Evolutionary conservation across 2,113 vertebrate genomes (phyloP).

Genomic region (Haliaeetus leucogaster): DNA sequence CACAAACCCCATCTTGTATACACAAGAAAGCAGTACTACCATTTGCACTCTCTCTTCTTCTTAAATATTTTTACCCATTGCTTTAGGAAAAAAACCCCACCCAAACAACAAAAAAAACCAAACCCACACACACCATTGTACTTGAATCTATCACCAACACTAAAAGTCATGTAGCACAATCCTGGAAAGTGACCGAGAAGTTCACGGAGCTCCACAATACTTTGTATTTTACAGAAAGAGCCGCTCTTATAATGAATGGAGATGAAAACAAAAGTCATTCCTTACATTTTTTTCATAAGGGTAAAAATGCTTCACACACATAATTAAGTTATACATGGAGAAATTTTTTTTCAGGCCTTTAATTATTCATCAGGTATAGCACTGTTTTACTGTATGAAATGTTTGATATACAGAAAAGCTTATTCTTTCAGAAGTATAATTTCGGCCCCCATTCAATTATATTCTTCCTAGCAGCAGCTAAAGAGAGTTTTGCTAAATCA

Average conservation of each 20-base stretch:
- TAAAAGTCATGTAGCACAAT: not conserved
- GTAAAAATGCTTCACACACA: not conserved
- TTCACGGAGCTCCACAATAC: not conserved
- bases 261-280: constrained; percentile 15
- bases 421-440: constrained; percentile 44
- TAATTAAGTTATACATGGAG: not conserved
- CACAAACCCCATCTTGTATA: not conserved
- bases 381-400: constrained; percentile 14
- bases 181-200: not conserved
- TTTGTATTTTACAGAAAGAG: not conserved
- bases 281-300: not conserved
- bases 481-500: constrained; percentile 38
- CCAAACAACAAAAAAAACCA: not conserved
- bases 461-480: constrained; percentile 34
- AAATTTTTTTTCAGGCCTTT: not conserved
- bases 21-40: not conserved
- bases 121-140: not conserved
- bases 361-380: constrained; percentile 32
- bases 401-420: constrained; percentile 14
- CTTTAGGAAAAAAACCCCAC: not conserved
- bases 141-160: not conserved
- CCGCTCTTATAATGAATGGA: not conserved
- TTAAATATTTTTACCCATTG: not conserved
- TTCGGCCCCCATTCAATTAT: constrained; percentile 39
- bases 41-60: not conserved